Conservation (phyloP, 1,140 invertebrate genomes). For the Aphaenogaster ashmeadi region DNA sequence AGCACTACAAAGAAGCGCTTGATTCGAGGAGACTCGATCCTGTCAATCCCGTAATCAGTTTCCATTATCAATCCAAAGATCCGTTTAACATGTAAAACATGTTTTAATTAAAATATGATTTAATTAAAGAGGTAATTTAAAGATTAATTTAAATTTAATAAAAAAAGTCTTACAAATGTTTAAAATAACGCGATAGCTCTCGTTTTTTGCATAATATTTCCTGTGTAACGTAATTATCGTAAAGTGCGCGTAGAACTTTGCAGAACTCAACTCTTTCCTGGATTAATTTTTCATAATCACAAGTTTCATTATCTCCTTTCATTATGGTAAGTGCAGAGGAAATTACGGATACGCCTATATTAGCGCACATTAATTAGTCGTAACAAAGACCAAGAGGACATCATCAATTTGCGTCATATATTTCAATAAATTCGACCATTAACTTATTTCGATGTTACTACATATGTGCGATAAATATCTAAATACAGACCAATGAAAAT, state of each 20-base stretch:
- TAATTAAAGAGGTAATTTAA: background rate
- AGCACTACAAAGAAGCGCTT: constrained; percentile 41
- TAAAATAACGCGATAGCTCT: background rate
- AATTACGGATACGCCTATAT: background rate
- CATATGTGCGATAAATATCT: background rate
- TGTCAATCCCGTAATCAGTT: constrained; percentile 16
- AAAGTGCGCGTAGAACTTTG: constrained; percentile 12
- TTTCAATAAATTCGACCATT: background rate
- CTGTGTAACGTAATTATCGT: constrained; percentile 8
- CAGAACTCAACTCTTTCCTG: background rate
- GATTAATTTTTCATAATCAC: constrained; percentile 21
- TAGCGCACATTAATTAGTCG: constrained; percentile 12
- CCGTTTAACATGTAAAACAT: background rate
- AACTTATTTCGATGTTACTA: constrained; percentile 1
- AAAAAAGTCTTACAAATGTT: background rate
- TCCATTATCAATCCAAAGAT: background rate
- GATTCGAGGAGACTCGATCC: constrained; percentile 20
- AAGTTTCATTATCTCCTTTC: constrained; percentile 24
- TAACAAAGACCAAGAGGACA: background rate
- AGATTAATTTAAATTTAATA: background rate
- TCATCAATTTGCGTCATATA: background rate
- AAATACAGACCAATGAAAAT: constrained; percentile 4
- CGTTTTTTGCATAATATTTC: background rate
- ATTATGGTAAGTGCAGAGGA: constrained; percentile 7
- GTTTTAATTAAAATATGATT: constrained; percentile 3